phyloP scores from a whole-genome alignment of 2,888 invertebrate genomes.

The Xanthorhoe designata region DNA sequence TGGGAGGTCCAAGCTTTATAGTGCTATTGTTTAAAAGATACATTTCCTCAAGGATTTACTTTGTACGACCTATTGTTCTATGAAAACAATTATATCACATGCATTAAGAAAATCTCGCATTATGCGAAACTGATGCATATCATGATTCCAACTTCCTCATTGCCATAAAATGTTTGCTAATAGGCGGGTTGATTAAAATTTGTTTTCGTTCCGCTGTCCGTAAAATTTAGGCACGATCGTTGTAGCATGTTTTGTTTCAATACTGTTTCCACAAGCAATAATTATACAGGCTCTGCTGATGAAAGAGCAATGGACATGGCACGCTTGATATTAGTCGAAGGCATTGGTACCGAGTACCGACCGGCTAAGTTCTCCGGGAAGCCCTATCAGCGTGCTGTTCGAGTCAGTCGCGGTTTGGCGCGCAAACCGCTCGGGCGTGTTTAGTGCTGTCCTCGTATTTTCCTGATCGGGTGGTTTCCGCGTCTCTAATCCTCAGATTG shows the following conservation, averaged over 20 bases:
- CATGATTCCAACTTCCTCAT: slow-evolving; percentile 50
- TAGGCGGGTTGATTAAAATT: slow-evolving; percentile 49
- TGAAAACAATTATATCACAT: slow-evolving; percentile 53
- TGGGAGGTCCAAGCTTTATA: slow-evolving; percentile 42
- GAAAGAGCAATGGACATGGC: slow-evolving; percentile 34
- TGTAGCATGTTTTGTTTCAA: slow-evolving; percentile 15
- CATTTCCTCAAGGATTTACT: slow-evolving; percentile 42
- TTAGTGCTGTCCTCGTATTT: slow-evolving; percentile 13
- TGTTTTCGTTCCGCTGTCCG: slow-evolving; percentile 31
- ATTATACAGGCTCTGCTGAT: slow-evolving; percentile 12
- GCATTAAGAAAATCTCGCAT: slow-evolving; percentile 44
- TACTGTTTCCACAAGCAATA: slow-evolving; percentile 9
- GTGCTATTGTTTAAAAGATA: slow-evolving; percentile 52
- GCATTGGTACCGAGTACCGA: slow-evolving; percentile 25
- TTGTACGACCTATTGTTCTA: slow-evolving; percentile 49
- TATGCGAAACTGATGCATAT: slow-evolving; percentile 49
- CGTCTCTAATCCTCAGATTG: slow-evolving; percentile 51
- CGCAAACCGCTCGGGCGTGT: slow-evolving; percentile 58
- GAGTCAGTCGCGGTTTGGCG: slow-evolving; percentile 70
- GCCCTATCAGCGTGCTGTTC: slow-evolving; percentile 34
- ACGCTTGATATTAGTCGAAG: slow-evolving; percentile 25
- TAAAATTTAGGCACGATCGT: slow-evolving; percentile 23
- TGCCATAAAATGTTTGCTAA: slow-evolving; percentile 52
- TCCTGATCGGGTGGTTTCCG: slow-evolving; percentile 26
- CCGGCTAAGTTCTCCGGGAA: slow-evolving; percentile 37